Conservation (phyloP, 2,797 vertebrate species). For the Sorex maritimensis region DNA sequence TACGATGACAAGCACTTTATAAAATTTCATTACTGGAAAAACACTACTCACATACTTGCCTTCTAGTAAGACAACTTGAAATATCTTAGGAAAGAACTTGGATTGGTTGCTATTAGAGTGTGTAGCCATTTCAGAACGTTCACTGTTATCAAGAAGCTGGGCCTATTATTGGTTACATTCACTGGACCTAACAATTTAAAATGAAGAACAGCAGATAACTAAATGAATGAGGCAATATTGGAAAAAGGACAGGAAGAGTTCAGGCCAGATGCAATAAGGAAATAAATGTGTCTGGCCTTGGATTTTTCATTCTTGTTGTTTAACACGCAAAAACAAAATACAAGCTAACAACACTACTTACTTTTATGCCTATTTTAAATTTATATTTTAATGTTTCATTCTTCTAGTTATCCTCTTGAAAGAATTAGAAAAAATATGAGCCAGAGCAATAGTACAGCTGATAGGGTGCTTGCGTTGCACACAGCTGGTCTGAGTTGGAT, state of each 20-base stretch:
- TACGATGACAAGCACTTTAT: background rate
- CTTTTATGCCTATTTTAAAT: background rate
- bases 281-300: background rate
- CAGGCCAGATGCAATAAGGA: background rate
- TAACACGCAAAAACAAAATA: background rate
- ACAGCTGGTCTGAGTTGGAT: no score
- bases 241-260: background rate
- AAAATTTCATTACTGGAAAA: slow-evolving; percentile 9
- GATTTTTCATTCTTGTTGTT: slow-evolving; percentile 41
- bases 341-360: slow-evolving; percentile 4
- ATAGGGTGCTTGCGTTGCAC: no score
- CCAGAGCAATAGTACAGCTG: no score
- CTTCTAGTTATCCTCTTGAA: background rate
- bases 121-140: background rate
- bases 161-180: rapidly evolving
- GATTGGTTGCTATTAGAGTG: background rate
- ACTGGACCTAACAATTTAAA: background rate
- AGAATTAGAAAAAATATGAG: background rate
- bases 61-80: background rate
- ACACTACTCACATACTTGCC: background rate
- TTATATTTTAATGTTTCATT: slow-evolving; percentile 51
- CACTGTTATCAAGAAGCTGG: background rate
- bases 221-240: background rate
- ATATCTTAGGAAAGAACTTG: background rate
- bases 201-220: background rate